A percentile compares a stretch with the other conserved stretches of the same genome.
These are phyloP conservation scores for Oreotrochilus melanogaster DNA, from an alignment of 2,113 vertebrate species.

Conservation along the genomic window DNA sequence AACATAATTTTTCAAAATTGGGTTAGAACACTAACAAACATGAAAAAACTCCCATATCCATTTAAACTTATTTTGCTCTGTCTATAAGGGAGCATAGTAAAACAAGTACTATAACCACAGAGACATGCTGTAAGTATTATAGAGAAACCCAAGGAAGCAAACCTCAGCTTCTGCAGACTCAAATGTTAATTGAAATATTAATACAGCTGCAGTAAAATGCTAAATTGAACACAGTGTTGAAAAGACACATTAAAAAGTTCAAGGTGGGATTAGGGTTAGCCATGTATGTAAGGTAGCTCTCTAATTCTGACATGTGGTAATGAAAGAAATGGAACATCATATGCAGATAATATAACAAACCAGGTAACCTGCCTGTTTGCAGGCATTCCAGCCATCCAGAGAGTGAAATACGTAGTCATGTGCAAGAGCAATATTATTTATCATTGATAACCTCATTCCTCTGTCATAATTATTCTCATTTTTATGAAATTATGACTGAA, in stretches of 20 bases:
- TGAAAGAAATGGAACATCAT: background rate
- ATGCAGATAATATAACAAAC: background rate
- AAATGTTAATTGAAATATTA: background rate
- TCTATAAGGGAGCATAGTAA: background rate
- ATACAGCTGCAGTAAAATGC: background rate
- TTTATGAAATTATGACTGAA: background rate
- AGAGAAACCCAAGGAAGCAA: background rate
- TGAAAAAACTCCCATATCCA: background rate
- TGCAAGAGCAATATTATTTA: background rate
- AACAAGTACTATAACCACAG: background rate
- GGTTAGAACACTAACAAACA: background rate
- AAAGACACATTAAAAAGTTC: background rate
- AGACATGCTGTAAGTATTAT: background rate
- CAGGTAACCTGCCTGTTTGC: background rate
- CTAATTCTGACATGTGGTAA: background rate
- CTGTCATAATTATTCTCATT: conserved; percentile 15
- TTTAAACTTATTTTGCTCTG: background rate
- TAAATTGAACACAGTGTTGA: background rate
- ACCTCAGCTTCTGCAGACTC: background rate
- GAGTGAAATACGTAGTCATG: background rate
- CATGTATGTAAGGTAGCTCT: background rate
- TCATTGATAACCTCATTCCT: background rate
- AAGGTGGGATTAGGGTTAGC: background rate
- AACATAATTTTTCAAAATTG: background rate
- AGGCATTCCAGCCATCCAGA: background rate